Percentiles rank a stretch among this genome's conserved stretches.
Evolutionary conservation across 2,113 vertebrate genomes (phyloP).

Genomic region (Myodes glareolus): DNA sequence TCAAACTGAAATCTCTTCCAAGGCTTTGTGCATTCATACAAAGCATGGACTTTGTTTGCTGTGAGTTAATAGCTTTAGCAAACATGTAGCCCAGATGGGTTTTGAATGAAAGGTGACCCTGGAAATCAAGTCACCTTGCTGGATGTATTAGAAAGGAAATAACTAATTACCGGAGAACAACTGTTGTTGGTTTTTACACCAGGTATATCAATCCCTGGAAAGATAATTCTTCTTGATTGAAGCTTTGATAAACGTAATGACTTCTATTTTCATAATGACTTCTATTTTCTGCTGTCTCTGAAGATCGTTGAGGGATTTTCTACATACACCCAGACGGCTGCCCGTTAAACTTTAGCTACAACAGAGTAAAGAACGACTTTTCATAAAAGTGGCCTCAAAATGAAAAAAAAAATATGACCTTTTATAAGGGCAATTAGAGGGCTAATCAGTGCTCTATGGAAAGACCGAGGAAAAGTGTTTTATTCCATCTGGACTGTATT

Average conservation of each 20-base stretch:
- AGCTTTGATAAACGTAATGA: conserved; percentile 55
- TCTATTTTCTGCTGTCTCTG: conserved; percentile 27
- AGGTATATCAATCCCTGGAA: not conserved
- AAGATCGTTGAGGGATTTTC: conserved; percentile 37
- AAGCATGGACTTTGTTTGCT: conserved; percentile 68
- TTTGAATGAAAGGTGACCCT: conserved; percentile 74
- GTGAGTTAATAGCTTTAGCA: conserved; percentile 72
- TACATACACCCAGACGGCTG: not conserved
- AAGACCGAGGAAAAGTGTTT: not conserved
- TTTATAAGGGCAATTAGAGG: conserved; percentile 3
- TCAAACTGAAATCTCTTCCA: conserved; percentile 65
- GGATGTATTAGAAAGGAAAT: conserved; percentile 55
- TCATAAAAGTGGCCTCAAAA: not conserved
- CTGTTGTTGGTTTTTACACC: conserved; percentile 56
- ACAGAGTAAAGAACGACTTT: conserved; percentile 28
- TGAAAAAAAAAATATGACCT: not conserved
- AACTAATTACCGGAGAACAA: conserved; percentile 65
- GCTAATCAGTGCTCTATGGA: not conserved
- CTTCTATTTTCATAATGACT: too few relatives aligned
- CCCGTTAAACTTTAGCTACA: not conserved
- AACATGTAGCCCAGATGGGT: conserved; percentile 69
- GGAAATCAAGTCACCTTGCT: conserved; percentile 72
- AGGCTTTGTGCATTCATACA: conserved; percentile 64
- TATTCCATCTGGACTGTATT: not conserved
- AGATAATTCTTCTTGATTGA: conserved; percentile 53